A percentile compares a stretch with the other conserved stretches of the same genome.
These are phyloP conservation scores for Danio jaintianensis DNA, from an alignment of 2,797 vertebrate species.

Conservation along the genomic window DNA sequence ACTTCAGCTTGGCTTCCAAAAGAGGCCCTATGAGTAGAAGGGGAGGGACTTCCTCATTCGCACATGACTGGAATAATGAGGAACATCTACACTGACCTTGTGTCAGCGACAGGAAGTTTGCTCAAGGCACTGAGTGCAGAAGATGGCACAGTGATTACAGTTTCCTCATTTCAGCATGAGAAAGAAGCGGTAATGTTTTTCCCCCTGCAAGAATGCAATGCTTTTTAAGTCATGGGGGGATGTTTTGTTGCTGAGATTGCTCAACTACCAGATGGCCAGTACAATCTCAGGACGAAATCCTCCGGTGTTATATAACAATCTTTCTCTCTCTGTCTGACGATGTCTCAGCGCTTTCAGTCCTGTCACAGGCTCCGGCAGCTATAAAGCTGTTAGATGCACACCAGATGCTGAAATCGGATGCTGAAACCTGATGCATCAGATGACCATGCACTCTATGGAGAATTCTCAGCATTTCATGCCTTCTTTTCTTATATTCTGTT, in stretches of 20 bases:
- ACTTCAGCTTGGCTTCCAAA: conserved; percentile 35
- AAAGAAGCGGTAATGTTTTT: not conserved
- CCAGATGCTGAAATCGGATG: conserved; percentile 50
- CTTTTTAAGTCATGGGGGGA: not conserved
- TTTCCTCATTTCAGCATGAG: conserved; percentile 27
- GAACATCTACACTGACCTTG: conserved; percentile 47
- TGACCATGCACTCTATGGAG: not conserved
- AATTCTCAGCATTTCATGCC: conserved; percentile 17
- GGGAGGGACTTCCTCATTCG: conserved; percentile 54
- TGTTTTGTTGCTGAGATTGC: conserved; percentile 33
- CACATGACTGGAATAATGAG: conserved; percentile 64
- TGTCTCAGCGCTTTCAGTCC: not conserved
- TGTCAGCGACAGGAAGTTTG: conserved; percentile 56
- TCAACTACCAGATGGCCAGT: conserved; percentile 53
- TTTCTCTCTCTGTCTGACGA: not conserved
- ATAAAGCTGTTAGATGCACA: conserved; percentile 38
- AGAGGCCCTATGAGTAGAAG: conserved; percentile 3
- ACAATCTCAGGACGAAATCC: conserved; percentile 32
- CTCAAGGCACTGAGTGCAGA: conserved; percentile 39
- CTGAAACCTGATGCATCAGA: conserved; percentile 40
- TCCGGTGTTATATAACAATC: conserved; percentile 45
- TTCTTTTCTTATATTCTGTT: conserved; percentile 33
- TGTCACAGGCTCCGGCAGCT: conserved; percentile 16
- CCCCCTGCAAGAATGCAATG: not conserved
- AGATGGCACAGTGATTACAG: conserved; percentile 21